Evolutionary conservation across 2,113 vertebrate genomes (phyloP), one percentile per base, ranked within the genome.

Genomic region (Fulica atra): DNA sequence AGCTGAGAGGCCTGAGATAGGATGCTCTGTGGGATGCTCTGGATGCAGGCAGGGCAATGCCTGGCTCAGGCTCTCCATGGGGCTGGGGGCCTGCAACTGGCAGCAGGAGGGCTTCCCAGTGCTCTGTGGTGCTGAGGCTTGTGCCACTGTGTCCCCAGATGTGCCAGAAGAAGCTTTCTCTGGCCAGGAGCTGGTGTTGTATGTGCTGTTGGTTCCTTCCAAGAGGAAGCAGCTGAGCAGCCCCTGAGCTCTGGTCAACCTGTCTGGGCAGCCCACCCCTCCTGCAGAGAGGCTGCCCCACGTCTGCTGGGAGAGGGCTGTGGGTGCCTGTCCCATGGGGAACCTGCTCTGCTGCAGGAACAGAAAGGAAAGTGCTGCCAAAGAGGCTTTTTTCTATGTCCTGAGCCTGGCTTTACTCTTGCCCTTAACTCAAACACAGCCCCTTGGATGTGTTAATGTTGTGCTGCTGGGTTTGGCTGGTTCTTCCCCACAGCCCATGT

Each of bases 151-250:
- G 53, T 50, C 42, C 29, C 44, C 36, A 25, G 46, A 16, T 7
- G 3, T 36, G 72, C 53, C 14, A 18, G 36, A 48, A 42, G 44
- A 10, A 53, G 61, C 11, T n/a, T 18, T 48, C n/a, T 28, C 29
- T 50, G 82, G 40, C 51, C 23, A 11, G 28, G 10, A 42, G 54
- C 63, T 51, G 36, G 6, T 51, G 25, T 15, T 42, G 38, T 31
- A 6, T 0, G 0, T 9, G 46, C n/a, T n/a, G 50, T 29, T 23
- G 18, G 46, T 44, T 29, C 1, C 40, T 50, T 12, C 2, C 7
- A 9, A 31, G 4, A 70, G 23, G 50, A 15, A 12, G 16, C n/a
- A 36, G 42, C 15, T 56, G 13, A 17, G 11, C 38, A 54, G 64
- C 24, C 12, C 35, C 46, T 11, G n/a, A 6, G 46, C 28, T 35